Conservation (phyloP, 2,113 vertebrate genomes). For the Coturnix japonica region DNA sequence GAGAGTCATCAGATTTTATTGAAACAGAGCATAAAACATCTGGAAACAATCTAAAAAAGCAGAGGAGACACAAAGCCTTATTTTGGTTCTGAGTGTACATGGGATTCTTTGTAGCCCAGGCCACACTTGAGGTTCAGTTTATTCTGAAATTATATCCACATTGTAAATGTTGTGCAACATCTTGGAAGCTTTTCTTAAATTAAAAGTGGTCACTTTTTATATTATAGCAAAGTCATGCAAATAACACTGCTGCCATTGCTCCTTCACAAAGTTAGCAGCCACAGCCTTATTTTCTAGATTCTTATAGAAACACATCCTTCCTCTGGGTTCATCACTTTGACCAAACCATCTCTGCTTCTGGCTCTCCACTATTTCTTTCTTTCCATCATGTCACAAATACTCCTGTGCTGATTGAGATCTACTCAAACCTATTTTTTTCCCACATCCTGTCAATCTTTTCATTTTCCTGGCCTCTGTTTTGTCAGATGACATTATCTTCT, state of each 20-base stretch:
- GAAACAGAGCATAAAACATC: not conserved
- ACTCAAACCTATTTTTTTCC: not conserved
- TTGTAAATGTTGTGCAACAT: not conserved
- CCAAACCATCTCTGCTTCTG: not conserved
- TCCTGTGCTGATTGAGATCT: not conserved
- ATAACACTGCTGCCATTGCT: not conserved
- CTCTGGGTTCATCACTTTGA: not conserved
- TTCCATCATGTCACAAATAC: not conserved
- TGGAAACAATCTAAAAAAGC: not conserved
- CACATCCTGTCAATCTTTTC: not conserved
- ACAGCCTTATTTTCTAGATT: not conserved
- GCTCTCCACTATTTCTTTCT: not conserved
- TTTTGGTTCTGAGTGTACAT: not conserved
- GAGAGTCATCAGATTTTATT: not conserved
- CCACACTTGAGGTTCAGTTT: not conserved
- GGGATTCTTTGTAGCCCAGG: not conserved
- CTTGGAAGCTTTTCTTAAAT: not conserved
- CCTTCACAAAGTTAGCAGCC: not conserved
- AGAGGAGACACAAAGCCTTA: not conserved
- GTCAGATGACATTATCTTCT: not conserved
- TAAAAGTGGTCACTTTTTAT: not conserved
- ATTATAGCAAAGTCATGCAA: not conserved
- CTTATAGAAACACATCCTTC: not conserved
- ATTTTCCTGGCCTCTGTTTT: not conserved
- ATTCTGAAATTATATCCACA: not conserved